A percentile compares a stretch with the other conserved stretches of the same genome.
These are phyloP conservation scores for Acanthurus lineatus DNA, from an alignment of 2,797 vertebrate species.

Conservation along the genomic window DNA sequence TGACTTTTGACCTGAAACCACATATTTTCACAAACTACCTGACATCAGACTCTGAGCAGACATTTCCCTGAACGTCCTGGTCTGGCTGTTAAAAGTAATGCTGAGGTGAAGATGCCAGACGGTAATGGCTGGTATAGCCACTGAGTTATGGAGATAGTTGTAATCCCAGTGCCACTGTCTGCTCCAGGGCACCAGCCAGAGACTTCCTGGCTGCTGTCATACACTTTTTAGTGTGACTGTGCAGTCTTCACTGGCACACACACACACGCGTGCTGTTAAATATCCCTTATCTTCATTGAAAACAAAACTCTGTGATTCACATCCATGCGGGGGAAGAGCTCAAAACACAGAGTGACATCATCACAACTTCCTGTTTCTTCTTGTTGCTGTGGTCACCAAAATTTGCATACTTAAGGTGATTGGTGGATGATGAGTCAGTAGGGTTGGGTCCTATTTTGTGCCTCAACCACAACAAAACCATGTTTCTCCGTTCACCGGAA, in stretches of 20 bases:
- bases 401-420: conserved; percentile 69
- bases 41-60: conserved; percentile 50
- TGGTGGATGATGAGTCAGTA: conserved; percentile 81
- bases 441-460: conserved; percentile 69
- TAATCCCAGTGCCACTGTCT: conserved; percentile 68
- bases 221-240: conserved; percentile 44
- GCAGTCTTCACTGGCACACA: conserved; percentile 10
- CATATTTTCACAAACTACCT: conserved; percentile 52
- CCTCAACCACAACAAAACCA: conserved; percentile 74
- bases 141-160: conserved; percentile 70
- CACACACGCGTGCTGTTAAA: conserved; percentile 47
- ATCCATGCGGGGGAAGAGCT: conserved; percentile 61
- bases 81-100: conserved; percentile 65
- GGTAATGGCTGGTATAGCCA: conserved; percentile 61
- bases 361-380: conserved; percentile 84
- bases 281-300: conserved; percentile 60
- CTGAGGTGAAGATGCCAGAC: conserved; percentile 62
- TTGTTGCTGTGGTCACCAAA: conserved; percentile 55
- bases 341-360: conserved; percentile 82
- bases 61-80: conserved; percentile 51
- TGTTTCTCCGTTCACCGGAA: conserved; percentile 66
- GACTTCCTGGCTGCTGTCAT: conserved; percentile 74
- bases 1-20: conserved; percentile 54
- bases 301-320: conserved; percentile 76
- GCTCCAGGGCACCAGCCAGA: conserved; percentile 61